phyloP scores from a whole-genome alignment of 2,113 vertebrate genomes.

The Cynoglossus semilaevis region DNA sequence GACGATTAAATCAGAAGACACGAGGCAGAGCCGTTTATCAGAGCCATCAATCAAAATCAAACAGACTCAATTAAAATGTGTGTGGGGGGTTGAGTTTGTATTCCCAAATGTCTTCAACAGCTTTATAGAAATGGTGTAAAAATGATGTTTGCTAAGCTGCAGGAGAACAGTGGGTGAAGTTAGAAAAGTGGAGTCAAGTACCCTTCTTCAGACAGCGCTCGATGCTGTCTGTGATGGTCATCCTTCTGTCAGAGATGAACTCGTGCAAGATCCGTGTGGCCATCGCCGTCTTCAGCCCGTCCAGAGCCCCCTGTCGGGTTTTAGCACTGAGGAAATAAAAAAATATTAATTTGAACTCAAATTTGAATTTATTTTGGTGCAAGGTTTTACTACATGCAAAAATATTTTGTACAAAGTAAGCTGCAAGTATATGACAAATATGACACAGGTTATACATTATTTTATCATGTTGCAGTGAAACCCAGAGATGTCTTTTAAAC shows the following conservation, averaged over 20 bases:
- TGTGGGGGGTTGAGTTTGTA: too few relatives aligned
- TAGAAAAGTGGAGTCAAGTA: conserved; percentile 50
- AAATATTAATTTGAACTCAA: neutral
- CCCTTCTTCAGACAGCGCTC: conserved; percentile 98
- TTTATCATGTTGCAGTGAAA: too few relatives aligned
- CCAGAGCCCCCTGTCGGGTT: conserved; percentile 91
- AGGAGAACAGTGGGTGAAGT: neutral
- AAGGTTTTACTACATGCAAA: too few relatives aligned
- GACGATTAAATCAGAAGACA: neutral
- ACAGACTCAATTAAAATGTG: neutral
- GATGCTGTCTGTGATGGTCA: conserved; percentile 95
- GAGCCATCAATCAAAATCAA: neutral
- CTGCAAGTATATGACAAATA: too few relatives aligned
- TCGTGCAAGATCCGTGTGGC: conserved; percentile 92
- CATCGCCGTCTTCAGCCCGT: conserved; percentile 89
- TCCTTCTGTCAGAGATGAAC: conserved; percentile 92
- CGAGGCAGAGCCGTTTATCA: neutral
- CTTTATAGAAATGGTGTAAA: too few relatives aligned
- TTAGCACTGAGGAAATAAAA: conserved; percentile 80
- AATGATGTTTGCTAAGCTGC: neutral
- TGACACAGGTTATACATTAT: too few relatives aligned
- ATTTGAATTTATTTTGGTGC: too few relatives aligned
- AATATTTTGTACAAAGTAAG: too few relatives aligned
- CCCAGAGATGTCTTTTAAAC: too few relatives aligned
- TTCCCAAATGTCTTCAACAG: too few relatives aligned